Evolutionary conservation across 2,113 vertebrate species (phyloP).

Genomic region (Donacobius atricapilla): DNA sequence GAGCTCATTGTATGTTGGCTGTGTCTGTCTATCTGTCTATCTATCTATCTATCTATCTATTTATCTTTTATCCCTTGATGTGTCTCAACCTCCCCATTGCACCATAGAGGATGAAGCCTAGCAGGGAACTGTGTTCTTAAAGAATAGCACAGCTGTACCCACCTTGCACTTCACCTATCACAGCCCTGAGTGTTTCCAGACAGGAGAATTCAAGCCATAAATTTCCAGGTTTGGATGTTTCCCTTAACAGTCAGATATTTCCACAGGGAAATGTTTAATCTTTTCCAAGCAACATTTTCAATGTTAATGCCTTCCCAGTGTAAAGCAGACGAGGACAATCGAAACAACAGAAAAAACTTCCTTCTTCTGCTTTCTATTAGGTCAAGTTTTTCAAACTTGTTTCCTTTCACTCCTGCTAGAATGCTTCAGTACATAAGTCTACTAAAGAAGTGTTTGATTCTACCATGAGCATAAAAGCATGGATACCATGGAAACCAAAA

Average conservation of each 20-base stretch:
- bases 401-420: not conserved
- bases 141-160: not conserved
- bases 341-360: not conserved
- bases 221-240: not conserved
- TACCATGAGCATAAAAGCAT: not conserved
- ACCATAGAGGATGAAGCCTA: not conserved
- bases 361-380: not conserved
- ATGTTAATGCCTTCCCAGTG: not conserved
- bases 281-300: not conserved
- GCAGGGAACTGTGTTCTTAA: not conserved
- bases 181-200: conserved; percentile 16
- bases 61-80: not conserved
- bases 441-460: not conserved
- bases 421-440: not conserved
- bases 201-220: not conserved
- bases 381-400: not conserved
- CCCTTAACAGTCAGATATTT: not conserved
- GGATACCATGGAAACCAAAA: not conserved
- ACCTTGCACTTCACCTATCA: not conserved
- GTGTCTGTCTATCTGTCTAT: not conserved
- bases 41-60: not conserved
- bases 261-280: not conserved
- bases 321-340: not conserved
- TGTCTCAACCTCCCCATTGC: not conserved
- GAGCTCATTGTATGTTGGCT: not conserved